These are phyloP conservation scores for Brachynemurus nebulosus DNA, from an alignment of 2,888 invertebrate species.

Conservation along the genomic window DNA sequence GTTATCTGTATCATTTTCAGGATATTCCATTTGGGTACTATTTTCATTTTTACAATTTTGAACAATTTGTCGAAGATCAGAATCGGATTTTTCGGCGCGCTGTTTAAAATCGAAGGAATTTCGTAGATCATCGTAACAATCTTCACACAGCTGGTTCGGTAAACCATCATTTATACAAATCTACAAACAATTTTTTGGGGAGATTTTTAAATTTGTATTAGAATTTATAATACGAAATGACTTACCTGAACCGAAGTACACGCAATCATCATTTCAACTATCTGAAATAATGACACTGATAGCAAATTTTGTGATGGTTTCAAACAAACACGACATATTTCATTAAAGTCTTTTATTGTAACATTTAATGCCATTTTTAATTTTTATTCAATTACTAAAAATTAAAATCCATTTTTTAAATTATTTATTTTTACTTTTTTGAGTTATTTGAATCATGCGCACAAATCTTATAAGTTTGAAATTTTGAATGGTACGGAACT, in stretches of 20 bases:
- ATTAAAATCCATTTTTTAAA: too few relatives aligned
- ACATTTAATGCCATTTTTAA: too few relatives aligned
- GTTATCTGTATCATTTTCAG: not conserved
- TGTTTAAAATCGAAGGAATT: slow-evolving; percentile 1
- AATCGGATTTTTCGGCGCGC: slow-evolving; percentile 1
- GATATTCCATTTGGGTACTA: not conserved
- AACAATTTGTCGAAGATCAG: not conserved
- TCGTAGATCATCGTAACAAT: not conserved
- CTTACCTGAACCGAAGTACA: slow-evolving; percentile 8
- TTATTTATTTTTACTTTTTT: too few relatives aligned
- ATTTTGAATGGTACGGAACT: too few relatives aligned
- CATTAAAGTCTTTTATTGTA: not conserved
- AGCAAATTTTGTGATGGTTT: not conserved
- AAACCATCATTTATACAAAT: not conserved
- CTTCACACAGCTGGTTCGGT: not conserved
- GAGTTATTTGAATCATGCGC: too few relatives aligned
- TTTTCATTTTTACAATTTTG: not conserved
- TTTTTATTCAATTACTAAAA: too few relatives aligned
- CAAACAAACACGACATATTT: slow-evolving; percentile 7
- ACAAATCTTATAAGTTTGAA: too few relatives aligned
- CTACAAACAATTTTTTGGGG: not conserved
- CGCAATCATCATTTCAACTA: slow-evolving; percentile 3
- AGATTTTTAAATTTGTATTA: not conserved
- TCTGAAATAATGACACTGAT: not conserved
- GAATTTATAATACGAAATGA: not conserved